Base-by-base conservation (phyloP, 2,888 invertebrate species). In the Spisula solida region DNA sequence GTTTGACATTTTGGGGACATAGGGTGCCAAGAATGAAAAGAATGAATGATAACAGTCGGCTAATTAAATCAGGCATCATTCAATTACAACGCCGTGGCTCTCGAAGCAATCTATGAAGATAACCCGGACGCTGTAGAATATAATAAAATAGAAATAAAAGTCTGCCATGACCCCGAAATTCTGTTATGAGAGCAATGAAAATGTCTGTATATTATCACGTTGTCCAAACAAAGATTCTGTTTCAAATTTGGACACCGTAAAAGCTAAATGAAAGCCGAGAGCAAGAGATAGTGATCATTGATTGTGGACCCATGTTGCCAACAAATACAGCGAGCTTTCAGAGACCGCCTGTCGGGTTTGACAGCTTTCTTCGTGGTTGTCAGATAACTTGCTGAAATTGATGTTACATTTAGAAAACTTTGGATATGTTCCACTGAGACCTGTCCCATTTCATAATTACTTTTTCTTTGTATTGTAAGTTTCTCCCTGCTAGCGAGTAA, bases 131-230 rank as follows among this genome's bases (percentile, higher is more conserved):
- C 81, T 87, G 86, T 86, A 86, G 82, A 75, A 66, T 82, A 83
- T 88, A 87, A 86, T 92, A 90, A 92, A 92, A 90, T 29, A 85
- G 82, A 60, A 79, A 80, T 92, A 92, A 92, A 92, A 79, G 84
- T 86, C 84, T 55, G 78, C 86, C 80, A 83, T 89, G 90, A 90
- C 90, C 92, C 89, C 83, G 86, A 55, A 83, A 66, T 89, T 87
- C 89, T 90, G 89, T 92, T 92, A 89, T 86, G 88, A 87, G 78
- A 86, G 92, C 90, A 90, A 92, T 92, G 89, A 92, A 92, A 92
- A 90, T 81, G 92, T 92, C 92, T 87, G 82, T 78, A 86, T 82
- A 82, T 70, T 92, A 90, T 89, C 89, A 80, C 88, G 80, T 60
- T 82, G 92, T 90, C 89, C 90, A 88, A 90, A 90, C 90, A 90